A percentile compares a stretch with the other conserved stretches of the same genome.
phyloP scores from a whole-genome alignment of 2,888 invertebrate species.

The Synanthedon tipuliformis region DNA sequence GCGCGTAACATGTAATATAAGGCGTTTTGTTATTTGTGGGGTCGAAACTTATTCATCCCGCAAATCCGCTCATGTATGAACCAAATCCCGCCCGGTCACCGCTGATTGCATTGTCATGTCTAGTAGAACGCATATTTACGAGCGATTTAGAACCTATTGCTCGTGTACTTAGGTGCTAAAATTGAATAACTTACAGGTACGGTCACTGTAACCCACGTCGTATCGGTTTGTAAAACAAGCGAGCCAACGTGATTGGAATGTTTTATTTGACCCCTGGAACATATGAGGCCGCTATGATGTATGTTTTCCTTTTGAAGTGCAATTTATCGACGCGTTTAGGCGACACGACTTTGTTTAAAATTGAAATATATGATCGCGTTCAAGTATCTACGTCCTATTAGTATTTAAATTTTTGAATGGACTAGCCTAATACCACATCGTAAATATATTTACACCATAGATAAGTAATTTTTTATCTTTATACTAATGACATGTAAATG shows the following conservation, averaged over 20 bases:
- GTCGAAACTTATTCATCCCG: conserved; percentile 69
- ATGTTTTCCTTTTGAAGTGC: conserved; percentile 56
- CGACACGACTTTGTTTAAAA: conserved; percentile 21
- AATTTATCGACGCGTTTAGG: conserved; percentile 35
- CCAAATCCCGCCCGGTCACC: conserved; percentile 68
- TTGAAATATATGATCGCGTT: conserved; percentile 17
- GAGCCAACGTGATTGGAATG: conserved; percentile 67
- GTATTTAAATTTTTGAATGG: no score
- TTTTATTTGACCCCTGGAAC: conserved; percentile 59
- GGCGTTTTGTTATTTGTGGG: conserved; percentile 65
- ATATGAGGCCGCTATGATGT: conserved; percentile 65
- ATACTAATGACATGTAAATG: no score
- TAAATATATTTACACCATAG: no score
- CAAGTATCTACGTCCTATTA: background rate
- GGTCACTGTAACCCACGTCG: conserved; percentile 42
- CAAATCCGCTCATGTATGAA: conserved; percentile 69
- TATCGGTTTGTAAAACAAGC: conserved; percentile 69
- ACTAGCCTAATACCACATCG: no score
- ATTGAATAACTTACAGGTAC: conserved; percentile 10
- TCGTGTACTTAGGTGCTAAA: conserved; percentile 14
- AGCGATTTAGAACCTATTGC: conserved; percentile 17
- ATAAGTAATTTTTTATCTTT: no score
- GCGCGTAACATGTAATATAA: conserved; percentile 54
- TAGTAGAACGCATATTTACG: conserved; percentile 24
- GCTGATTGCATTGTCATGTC: conserved; percentile 71